Evolutionary conservation across 2,113 vertebrate genomes (phyloP), one percentile per base, ranked within the genome.

Genomic region (Tyrannus savana): DNA sequence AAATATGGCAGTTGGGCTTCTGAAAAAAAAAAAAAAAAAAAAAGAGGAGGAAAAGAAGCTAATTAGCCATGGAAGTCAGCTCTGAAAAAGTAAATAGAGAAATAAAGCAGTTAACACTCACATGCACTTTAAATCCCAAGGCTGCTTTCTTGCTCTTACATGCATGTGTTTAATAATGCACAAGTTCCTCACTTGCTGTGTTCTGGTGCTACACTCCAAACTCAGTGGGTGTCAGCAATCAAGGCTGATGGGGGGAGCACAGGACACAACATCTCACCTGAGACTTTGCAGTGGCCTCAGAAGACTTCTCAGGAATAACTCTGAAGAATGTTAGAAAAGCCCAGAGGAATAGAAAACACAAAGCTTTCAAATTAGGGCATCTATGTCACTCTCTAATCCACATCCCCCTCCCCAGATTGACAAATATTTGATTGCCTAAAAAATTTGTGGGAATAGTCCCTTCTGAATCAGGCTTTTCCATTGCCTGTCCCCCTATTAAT

Each of bases 341-440:
- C 81, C 87, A 41, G 28, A 23, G 78, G 88, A 78, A 66, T 0
- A 91, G 42, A 88, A 89, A 90, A 93, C 35, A 74, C 27, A 72
- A 93, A 68, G 39, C 47, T 92, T 91, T 82, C 81, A 88, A 76
- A 93, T 89, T 44, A 94, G 78, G 55, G 55, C 68, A 55, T 85
- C 79, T 74, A 8, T 50, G 79, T 76, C 78, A 49, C 41, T 77
- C 66, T 80, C 37, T 84, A 72, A 91, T 87, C 79, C 62, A 69
- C 74, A 55, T 50, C 10, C 73, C 19, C 31, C 30, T 49, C 37
- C 67, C 11, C 2, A 0, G 21, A 55, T 46, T 76, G 85, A 78
- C 85, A 95, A 91, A 95, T 96, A 86, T 87, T 95, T 93, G 93
- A 90, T 72, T 91, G 58, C 77, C 73, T 90, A 72, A 95, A 14